Evolutionary conservation across 2,888 invertebrate genomes (phyloP), one percentile per base, ranked within the genome.

Genomic region (Priocnemis perturbator): DNA sequence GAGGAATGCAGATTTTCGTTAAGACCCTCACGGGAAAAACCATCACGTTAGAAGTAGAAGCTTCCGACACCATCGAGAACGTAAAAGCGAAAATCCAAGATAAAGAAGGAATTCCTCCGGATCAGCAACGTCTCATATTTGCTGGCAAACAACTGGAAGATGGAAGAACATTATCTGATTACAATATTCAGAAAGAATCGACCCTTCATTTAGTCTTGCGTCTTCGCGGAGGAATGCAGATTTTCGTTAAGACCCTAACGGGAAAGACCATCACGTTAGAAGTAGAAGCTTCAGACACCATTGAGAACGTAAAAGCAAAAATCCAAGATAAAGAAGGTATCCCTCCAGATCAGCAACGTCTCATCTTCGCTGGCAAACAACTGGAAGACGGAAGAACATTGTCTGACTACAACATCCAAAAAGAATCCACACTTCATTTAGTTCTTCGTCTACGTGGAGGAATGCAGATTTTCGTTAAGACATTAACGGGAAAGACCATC

Each of bases 401-500:
- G 19, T 50, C 50, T 4, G 50, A 50, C 14, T 50, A 50, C 50
- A 50, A 50, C 9, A 50, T 50, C 19, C 50, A 50, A 9, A 50
- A 50, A 17, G 50, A 50, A n/a, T 50, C 50, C 7, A 50, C 50
- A 3, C 19, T 50, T 47, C 19, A 64, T 57, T 23, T 45, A 45
- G 23, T 55, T 17, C 9, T 57, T 3, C 55, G 21, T 20, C 21
- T 55, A 4, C 55, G 21, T 3, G 55, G 57, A 47, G 64, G 30
- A 7, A 55, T 50, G 50, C 50, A 19, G 19, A 19, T 37, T 9
- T 50, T 50, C 14, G 50, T 50, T 4, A 19, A 90, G 96, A 96
- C 89, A 92, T 96, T 64, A 96, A 96, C 86, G 93, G 96, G 83
- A 95, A 96, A 93, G 95, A 96, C 86, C 96, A 50, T 50, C 19